Evolutionary conservation across 1,140 invertebrate species (phyloP).

Genomic region (Acyrthosiphon pisum): DNA sequence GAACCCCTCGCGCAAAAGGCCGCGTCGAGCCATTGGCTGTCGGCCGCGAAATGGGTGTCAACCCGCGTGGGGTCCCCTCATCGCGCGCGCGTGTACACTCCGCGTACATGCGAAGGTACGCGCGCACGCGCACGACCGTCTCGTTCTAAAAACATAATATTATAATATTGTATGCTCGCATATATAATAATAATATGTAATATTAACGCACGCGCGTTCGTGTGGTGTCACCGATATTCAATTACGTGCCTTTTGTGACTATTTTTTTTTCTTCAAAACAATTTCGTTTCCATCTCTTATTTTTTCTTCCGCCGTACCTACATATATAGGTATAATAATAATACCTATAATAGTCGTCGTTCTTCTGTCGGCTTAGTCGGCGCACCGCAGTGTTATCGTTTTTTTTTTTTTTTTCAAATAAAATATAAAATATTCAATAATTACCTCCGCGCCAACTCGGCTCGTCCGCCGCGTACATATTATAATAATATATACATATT

Average conservation of each 20-base stretch:
- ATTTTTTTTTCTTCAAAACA: constrained; percentile 8
- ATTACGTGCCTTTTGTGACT: constrained; percentile 49
- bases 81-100: not conserved
- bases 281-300: not conserved
- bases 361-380: constrained; percentile 35
- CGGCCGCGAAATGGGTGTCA: constrained; percentile 45
- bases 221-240: constrained; percentile 28
- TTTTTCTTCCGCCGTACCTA: not conserved
- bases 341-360: too few species aligned
- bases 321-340: not conserved
- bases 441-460: constrained; percentile 12
- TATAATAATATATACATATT: not conserved
- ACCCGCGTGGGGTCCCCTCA: constrained; percentile 48
- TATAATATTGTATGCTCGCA: not conserved
- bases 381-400: constrained; percentile 6
- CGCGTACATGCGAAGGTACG: not conserved
- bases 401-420: not conserved
- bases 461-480: not conserved
- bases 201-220: not conserved
- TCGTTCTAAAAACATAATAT: not conserved
- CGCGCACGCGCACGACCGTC: not conserved
- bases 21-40: constrained; percentile 27
- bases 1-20: constrained; percentile 50
- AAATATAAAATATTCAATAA: constrained; percentile 52
- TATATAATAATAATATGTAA: constrained; percentile 3